These are phyloP conservation scores for Sinocyclocheilus anshuiensis DNA, from an alignment of 2,113 vertebrate species.

Conservation along the genomic window DNA sequence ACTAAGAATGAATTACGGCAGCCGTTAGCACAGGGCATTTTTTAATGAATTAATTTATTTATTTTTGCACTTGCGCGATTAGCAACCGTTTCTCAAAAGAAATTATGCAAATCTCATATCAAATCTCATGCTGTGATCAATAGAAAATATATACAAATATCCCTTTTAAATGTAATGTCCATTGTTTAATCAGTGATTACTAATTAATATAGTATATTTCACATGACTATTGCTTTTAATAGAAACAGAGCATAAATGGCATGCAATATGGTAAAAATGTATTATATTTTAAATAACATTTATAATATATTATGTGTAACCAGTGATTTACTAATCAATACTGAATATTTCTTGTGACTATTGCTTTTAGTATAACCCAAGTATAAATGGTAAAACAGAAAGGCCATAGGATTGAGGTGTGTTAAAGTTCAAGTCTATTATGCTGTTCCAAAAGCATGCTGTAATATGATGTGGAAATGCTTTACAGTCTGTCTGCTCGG, in stretches of 20 bases:
- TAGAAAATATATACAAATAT: background rate
- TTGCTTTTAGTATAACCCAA: background rate
- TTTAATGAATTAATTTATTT: background rate
- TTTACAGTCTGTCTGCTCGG: slow-evolving; percentile 16
- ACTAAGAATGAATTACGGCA: background rate
- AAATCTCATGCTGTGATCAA: background rate
- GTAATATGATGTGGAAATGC: slow-evolving; percentile 14
- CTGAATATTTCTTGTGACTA: too few species aligned
- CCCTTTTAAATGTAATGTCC: background rate
- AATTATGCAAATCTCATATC: slow-evolving; percentile 4
- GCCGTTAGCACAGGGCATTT: background rate
- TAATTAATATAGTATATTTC: background rate
- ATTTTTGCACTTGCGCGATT: background rate
- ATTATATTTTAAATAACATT: background rate
- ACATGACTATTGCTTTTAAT: background rate
- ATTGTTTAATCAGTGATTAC: background rate
- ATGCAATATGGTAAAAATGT: too few species aligned
- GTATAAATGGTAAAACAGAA: background rate
- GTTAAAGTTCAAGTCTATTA: background rate
- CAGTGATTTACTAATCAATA: too few species aligned
- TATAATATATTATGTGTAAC: background rate
- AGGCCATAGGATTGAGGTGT: background rate
- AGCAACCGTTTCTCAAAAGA: slow-evolving; percentile 1
- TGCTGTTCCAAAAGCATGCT: background rate
- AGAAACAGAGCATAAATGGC: background rate